Evolutionary conservation across 2,888 invertebrate genomes (phyloP).

Genomic region (Apeira syringaria): DNA sequence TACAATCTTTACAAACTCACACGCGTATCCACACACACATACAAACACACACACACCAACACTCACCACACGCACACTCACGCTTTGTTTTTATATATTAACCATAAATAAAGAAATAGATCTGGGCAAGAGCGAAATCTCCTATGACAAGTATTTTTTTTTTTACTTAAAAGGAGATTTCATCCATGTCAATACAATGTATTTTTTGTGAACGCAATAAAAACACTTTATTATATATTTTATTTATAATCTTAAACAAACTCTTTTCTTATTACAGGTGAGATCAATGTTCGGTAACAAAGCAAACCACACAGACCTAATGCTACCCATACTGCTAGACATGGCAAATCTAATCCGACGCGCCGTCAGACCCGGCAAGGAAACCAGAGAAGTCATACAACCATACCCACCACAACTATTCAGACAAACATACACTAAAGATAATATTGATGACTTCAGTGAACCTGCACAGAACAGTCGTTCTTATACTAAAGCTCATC

Average conservation of each 20-base stretch:
- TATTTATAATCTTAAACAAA: neutral
- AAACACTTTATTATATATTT: no score
- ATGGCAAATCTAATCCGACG: slow-evolving; percentile 85
- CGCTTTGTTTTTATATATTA: no score
- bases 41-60: no score
- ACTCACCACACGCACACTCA: no score
- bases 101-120: no score
- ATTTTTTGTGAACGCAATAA: no score
- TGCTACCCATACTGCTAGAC: slow-evolving; percentile 86
- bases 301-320: slow-evolving; percentile 80
- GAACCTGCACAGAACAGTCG: slow-evolving; percentile 34
- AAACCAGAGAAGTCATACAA: slow-evolving; percentile 57
- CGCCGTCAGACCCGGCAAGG: slow-evolving; percentile 70
- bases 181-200: no score
- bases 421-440: slow-evolving; percentile 58
- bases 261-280: slow-evolving; percentile 66
- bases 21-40: no score
- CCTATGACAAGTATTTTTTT: no score
- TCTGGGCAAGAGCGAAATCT: no score
- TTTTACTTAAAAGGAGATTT: no score
- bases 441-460: slow-evolving; percentile 32
- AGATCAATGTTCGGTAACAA: slow-evolving; percentile 83
- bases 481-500: slow-evolving; percentile 56
- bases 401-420: slow-evolving; percentile 20
- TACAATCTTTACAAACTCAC: no score